phyloP scores from a whole-genome alignment of 2,113 vertebrate species.

The Microtus ochrogaster region DNA sequence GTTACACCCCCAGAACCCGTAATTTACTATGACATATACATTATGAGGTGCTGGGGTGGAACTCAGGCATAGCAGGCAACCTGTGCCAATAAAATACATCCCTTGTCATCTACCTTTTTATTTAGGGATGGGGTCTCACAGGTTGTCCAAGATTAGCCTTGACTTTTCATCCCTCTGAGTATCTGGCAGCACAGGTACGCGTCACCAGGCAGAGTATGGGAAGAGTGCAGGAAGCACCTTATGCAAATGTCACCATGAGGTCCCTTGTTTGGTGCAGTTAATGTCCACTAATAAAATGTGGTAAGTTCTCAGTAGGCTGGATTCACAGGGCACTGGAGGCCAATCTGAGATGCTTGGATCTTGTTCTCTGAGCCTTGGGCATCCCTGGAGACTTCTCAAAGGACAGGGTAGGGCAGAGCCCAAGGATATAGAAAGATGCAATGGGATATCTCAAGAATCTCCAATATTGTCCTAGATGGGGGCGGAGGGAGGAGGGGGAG shows the following conservation, averaged over 20 bases:
- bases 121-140: not conserved
- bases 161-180: not conserved
- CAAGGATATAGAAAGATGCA: not conserved
- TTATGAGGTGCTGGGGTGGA: not conserved
- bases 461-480: not conserved
- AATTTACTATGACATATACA: not conserved
- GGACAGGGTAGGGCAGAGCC: not conserved
- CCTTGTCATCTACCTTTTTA: not conserved
- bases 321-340: not conserved
- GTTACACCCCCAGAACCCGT: not conserved
- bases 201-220: not conserved
- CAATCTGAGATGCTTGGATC: not conserved
- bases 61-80: not conserved
- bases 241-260: not conserved
- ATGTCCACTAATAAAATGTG: not conserved
- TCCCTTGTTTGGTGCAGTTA: not conserved
- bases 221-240: fast-evolving
- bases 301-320: not conserved
- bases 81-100: not conserved
- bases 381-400: not conserved
- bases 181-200: not conserved
- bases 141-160: not conserved
- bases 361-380: not conserved
- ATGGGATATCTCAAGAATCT: not conserved
- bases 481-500: not conserved